Evolutionary conservation across 2,797 vertebrate species (phyloP), one percentile per base, ranked within the genome.

Genomic region (Polyboroides typus): DNA sequence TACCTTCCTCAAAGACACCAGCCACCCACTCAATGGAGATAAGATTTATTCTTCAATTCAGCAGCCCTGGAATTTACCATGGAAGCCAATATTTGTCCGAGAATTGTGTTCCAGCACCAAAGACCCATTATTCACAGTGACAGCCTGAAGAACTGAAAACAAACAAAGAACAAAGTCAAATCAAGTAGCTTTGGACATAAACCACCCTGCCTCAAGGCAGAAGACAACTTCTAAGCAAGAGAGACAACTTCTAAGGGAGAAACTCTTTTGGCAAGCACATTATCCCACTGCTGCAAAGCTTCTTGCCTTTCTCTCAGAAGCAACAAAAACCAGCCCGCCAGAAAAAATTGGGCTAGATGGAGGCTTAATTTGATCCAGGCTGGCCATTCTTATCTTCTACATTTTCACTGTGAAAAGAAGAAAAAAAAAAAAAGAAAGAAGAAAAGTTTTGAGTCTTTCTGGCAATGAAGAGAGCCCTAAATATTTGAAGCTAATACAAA

Each of bases 141-240:
- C 93, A 96, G 87, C 47, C 72, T 81, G 86, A 75, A 86, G 86
- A 92, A 86, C 82, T 90, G 87, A 93, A 97, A 97, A 92, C 87
- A 96, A 91, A 95, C 45, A 89, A 89, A 93, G 89, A 96, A 93
- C 92, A 97, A 96, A 97, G 88, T 95, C 53, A 78, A 89, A 96
- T 91, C 71, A 87, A 96, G 90, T 89, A 91, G 75, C 73, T 95
- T 93, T 96, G 92, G 90, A 92, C 53, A 89, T 38, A 92, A 96
- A 96, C 68, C 59, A 83, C 86, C 44, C 79, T 55, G 89, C 92
- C 89, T 91, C 64, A 90, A 90, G 95, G 94, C 92, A 91, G 75
- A 93, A 91, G 78, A 92, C 81, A 88, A 86, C 60, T 95, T 97
- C 81, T 95, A 87, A 97, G 84, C 75, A 85, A 82, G 68, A 71